Evolutionary conservation across 2,113 vertebrate genomes (phyloP), one percentile per base, ranked within the genome.

Genomic region (Corythornis vintsioides): DNA sequence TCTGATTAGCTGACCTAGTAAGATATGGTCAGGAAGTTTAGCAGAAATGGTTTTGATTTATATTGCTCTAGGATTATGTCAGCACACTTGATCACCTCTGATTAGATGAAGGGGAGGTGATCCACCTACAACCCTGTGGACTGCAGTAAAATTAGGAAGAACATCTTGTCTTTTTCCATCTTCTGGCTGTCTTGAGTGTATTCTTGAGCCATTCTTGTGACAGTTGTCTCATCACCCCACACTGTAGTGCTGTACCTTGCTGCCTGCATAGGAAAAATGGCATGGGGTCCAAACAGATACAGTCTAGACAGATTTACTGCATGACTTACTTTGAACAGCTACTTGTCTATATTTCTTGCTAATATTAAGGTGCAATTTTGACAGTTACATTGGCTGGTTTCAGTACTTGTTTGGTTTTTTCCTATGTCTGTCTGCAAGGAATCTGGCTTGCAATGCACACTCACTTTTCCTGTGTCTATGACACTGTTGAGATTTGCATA

Each of bases 251-350:
- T 83, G 21, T 16, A 67, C 57, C 35, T 89, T 60, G 84, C 61
- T 92, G 65, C 28, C 33, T 92, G 13, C 20, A 12, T 11, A 84
- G 48, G 53, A 85, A 83, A 91, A 83, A 71, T 24, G 6, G 20
- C 48, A 60, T 35, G 42, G 24, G 8, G 73, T 87, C 35, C 67
- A 85, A 87, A 84, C 1, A 69, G 33, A 20, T 61, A 38, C 21
- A 82, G 59, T 87, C 84, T 89, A 77, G 87, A 69, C 45, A 82
- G 45, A 64, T 85, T 91, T 79, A 83, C 50, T 79, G 35, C 82
- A 66, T 86, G 83, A 74, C 55, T 88, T 80, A 38, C 18, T 90
- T 74, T 74, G 38, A 93, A 81, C 56, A 71, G 52, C 26, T 81
- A 67, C 13, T 48, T 86, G 52, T 91, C 52, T 90, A 18, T 88